These are phyloP conservation scores for Zosterops lateralis DNA, from an alignment of 2,113 vertebrate species.

Conservation along the genomic window DNA sequence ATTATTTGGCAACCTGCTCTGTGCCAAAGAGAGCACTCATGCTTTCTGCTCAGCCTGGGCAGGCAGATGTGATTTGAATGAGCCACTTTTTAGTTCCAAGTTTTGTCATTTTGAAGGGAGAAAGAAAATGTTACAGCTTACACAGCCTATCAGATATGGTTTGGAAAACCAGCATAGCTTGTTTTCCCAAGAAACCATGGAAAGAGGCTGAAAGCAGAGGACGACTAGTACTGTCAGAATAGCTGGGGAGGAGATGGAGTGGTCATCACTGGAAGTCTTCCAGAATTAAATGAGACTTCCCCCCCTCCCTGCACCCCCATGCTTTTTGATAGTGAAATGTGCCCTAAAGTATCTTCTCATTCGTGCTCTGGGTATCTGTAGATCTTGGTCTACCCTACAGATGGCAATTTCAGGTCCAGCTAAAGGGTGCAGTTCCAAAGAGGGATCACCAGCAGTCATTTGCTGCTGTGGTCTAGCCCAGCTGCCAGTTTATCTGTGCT, in stretches of 20 bases:
- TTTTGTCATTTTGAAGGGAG: not conserved
- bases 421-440: not conserved
- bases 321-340: not conserved
- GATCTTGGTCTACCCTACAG: not conserved
- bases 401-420: not conserved
- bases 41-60: not conserved
- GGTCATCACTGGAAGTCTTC: not conserved
- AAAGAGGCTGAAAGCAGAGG: not conserved
- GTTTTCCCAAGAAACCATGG: not conserved
- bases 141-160: not conserved
- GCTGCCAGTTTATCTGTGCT: not conserved
- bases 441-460: not conserved
- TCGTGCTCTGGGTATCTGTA: not conserved
- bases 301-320: accelerated
- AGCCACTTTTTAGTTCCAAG: not conserved
- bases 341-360: not conserved
- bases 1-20: not conserved
- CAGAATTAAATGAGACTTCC: not conserved
- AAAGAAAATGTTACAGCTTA: not conserved
- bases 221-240: not conserved
- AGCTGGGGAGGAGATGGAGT: not conserved
- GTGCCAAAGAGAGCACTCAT: not conserved
- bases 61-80: not conserved
- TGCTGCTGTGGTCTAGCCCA: not conserved
- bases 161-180: not conserved